Conservation (phyloP, 2,888 invertebrate genomes). For the Neoascia interrupta region DNA sequence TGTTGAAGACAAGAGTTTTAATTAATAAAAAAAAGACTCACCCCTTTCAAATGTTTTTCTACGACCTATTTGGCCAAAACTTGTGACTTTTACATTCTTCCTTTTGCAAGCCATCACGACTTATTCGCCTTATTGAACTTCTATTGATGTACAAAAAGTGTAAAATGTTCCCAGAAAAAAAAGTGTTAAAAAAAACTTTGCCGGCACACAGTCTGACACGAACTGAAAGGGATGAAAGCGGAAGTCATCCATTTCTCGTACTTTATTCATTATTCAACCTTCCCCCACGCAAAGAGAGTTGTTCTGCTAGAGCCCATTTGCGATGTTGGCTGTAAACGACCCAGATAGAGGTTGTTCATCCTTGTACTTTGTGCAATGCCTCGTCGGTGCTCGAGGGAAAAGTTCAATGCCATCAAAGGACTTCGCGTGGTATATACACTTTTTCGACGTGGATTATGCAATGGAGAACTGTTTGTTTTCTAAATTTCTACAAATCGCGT, state of each 20-base stretch:
- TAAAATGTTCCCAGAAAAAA: no score
- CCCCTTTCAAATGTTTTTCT: background rate
- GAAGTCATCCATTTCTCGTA: constrained; percentile 50
- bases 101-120: no score
- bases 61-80: constrained; percentile 34
- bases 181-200: background rate
- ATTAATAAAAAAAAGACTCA: constrained; percentile 5
- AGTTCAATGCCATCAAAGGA: constrained; percentile 61
- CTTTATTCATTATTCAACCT: constrained; percentile 43
- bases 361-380: constrained; percentile 17
- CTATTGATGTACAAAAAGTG: no score
- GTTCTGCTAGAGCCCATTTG: background rate
- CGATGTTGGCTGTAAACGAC: constrained; percentile 39
- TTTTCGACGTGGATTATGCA: constrained; percentile 12
- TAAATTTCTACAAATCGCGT: constrained; percentile 14
- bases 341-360: constrained; percentile 57
- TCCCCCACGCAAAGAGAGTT: constrained; percentile 45
- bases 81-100: no score
- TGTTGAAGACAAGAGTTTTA: constrained; percentile 17
- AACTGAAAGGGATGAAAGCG: constrained; percentile 31
- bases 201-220: background rate
- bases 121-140: no score
- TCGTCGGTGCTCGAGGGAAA: constrained; percentile 34
- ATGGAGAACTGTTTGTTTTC: background rate
- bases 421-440: no score